A percentile compares a stretch with the other conserved stretches of the same genome.
These are phyloP conservation scores for Pelecanus crispus DNA, from an alignment of 2,113 vertebrate species.

Conservation along the genomic window DNA sequence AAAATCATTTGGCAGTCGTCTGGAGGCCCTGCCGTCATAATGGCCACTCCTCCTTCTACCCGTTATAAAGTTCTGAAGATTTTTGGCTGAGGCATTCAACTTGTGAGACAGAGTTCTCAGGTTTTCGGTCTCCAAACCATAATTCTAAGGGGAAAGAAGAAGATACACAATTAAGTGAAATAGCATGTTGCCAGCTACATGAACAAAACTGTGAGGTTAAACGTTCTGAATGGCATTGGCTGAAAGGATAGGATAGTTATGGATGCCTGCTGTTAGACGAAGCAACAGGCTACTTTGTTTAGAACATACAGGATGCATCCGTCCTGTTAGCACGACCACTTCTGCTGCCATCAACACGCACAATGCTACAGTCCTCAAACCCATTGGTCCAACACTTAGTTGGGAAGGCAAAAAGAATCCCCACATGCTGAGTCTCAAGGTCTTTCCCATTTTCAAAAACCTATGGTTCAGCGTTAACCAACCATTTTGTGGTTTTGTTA, in stretches of 20 bases:
- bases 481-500: no score
- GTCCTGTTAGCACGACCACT: background rate
- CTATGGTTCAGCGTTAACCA: background rate
- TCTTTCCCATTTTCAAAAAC: background rate
- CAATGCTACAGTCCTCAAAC: no score
- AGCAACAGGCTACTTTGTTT: background rate
- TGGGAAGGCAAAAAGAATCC: background rate
- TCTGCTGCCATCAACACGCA: background rate
- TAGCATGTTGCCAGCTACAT: accelerated
- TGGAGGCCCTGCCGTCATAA: conserved; percentile 83
- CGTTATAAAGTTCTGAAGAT: conserved; percentile 90
- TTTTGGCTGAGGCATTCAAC: conserved; percentile 88
- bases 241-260: background rate
- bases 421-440: accelerated
- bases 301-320: no score
- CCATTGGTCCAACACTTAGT: background rate
- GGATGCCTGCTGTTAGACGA: no score
- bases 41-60: conserved; percentile 87
- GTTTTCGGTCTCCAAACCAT: conserved; percentile 89
- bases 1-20: conserved; percentile 86
- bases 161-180: background rate
- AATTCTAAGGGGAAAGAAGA: conserved; percentile 75
- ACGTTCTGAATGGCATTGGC: background rate
- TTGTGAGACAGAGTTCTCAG: conserved; percentile 88
- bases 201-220: background rate